Base-by-base conservation (phyloP, 2,797 vertebrate species). In the Siniperca undulata region DNA sequence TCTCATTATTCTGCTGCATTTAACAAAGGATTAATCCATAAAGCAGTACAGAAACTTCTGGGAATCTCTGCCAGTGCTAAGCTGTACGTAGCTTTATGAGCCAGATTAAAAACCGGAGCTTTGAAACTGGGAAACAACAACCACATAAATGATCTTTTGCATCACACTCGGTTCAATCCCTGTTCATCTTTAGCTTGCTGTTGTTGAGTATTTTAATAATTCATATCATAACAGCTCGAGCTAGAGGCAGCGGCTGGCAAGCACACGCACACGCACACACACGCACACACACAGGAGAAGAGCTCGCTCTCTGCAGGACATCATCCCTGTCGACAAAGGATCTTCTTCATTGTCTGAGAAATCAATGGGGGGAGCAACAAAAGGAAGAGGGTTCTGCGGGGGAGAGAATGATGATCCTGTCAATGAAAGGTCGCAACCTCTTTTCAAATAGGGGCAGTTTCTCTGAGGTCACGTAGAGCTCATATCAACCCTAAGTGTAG, bases 361-460 rank as follows among this genome's bases (percentile, higher is more conserved):
- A 91, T 92, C 93, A 93, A 93, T 91, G 46, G 81, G 60, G 83
- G 84, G 50, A 60, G 86, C 58, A 77, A 92, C 88, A 90, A 92
- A 91, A 85, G 88, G 71, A 74, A 91, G 92, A 62, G 83, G 89
- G 77, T 86, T n/a, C 75, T 64, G 84, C 7, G 40, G 79, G 86
- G 85, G 79, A 74, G 90, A 93, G 90, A 94, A 92, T 92, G 85
- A 95, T 92, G 91, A 92, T 91, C 86, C 88, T 71, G 88, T 94
- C 94, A 92, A 94, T 95, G 93, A 93, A 89, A 93, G 94, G 94
- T 93, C 42, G 55, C 1, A 56, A 95, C 94, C 93, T 90, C 81
- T 84, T 91, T 89, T 94, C 85, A 91, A 81, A 82, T 52, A 2
- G 24, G 50, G 67, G 53, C 84, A 20, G 81, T 81, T 89, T 69